Base-by-base conservation (phyloP, 2,113 vertebrate species). In the Steatornis caripensis region DNA sequence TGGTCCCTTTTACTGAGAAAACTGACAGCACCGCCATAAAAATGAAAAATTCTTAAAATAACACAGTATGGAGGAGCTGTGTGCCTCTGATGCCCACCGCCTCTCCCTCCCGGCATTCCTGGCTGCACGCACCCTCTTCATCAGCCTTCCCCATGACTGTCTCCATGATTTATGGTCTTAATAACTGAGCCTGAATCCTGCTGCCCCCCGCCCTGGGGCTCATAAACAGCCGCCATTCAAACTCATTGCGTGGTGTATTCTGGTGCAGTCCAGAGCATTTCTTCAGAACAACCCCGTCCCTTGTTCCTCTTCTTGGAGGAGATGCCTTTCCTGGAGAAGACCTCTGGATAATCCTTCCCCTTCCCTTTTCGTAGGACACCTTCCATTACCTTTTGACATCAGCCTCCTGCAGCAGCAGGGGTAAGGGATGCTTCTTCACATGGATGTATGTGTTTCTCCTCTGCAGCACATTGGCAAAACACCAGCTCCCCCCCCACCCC, bases 141-240 rank as follows among this genome's bases (percentile, higher is more conserved):
- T 93, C 97, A 97, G 92, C 92, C 93, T 90, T 96, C 86, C 54
- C 79, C 51, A 34, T 65, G 94, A 96, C 97, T 97, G 96, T 97
- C 96, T 96, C 77, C 77, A 16, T 97, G 97, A 97, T 97, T 97
- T 96, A 97, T 96, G 87, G 80, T 93, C 84, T 97, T 97, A 97
- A 97, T 97, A 97, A 97, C 91, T 79, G 77, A 97, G 95, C 60
- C 84, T 85, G 91, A 97, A 91, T 95, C 85, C 69, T 90, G 66
- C 89, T 93, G 69, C 62, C 53, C 82, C 64, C 60, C 20, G n/a
- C n/a, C 36, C 34, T 1, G 11, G 83, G 94, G 66, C 94, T 96
- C 80, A 96, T 95, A 97, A 92, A 55, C 92, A 95, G 80, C 36
- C 1, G 2, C 90, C 89, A 78, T 75, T 96, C 92, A 91, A 75